These are phyloP conservation scores for Ictalurus punctatus DNA, from an alignment of 2,113 vertebrate species.

Conservation along the genomic window DNA sequence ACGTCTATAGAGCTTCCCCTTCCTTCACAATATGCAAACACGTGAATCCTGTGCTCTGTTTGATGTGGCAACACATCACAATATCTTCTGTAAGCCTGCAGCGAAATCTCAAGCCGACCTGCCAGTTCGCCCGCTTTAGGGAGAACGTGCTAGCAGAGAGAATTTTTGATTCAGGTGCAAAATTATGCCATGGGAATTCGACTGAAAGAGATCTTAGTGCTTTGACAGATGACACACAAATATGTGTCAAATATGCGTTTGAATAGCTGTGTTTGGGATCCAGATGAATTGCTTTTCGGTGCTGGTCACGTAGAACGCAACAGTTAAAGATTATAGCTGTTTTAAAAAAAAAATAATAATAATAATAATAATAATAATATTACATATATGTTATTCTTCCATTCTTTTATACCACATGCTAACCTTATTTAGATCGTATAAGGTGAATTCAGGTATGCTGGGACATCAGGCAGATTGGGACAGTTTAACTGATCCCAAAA, in stretches of 20 bases:
- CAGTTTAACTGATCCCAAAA: background rate
- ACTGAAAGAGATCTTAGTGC: conserved; percentile 40
- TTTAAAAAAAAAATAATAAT: no score
- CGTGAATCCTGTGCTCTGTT: conserved; percentile 56
- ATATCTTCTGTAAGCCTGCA: conserved; percentile 63
- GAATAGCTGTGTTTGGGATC: conserved; percentile 30
- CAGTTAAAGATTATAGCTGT: background rate
- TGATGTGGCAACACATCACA: conserved; percentile 66
- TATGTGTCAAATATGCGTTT: conserved; percentile 41
- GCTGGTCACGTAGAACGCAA: background rate
- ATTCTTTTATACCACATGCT: background rate
- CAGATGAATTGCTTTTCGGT: conserved; percentile 22
- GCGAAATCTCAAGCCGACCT: conserved; percentile 50
- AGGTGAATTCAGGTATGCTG: background rate
- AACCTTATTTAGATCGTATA: background rate
- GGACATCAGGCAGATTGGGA: background rate
- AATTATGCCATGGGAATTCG: conserved; percentile 26
- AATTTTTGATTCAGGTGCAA: conserved; percentile 35
- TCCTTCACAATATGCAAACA: conserved; percentile 66
- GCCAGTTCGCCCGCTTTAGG: conserved; percentile 33
- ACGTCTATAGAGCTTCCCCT: conserved; percentile 48
- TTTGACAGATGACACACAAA: conserved; percentile 33
- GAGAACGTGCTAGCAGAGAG: conserved; percentile 24
- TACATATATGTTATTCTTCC: background rate
- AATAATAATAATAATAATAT: background rate